Percentiles rank a stretch among this genome's conserved stretches.
Evolutionary conservation across 2,797 vertebrate genomes (phyloP).

Genomic region (Heliangelus exortis): DNA sequence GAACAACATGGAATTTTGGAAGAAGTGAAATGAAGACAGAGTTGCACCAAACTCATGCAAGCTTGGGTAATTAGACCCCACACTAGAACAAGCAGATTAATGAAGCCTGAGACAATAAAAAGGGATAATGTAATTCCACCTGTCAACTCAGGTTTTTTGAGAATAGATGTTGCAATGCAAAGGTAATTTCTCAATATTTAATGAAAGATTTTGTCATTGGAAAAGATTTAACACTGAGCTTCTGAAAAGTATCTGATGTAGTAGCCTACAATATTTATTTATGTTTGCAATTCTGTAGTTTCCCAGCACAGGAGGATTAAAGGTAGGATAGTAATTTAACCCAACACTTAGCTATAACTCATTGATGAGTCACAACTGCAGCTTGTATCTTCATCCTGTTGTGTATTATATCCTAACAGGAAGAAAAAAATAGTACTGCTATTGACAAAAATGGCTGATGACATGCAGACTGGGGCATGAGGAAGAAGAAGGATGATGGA

Average conservation of each 20-base stretch:
- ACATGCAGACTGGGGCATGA: neutral
- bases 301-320: neutral
- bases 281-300: neutral
- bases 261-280: neutral
- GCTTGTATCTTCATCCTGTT: neutral
- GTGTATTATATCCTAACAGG: neutral
- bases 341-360: neutral
- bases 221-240: neutral
- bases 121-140: neutral
- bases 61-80: neutral
- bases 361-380: neutral
- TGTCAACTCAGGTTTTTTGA: neutral
- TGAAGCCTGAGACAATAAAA: neutral
- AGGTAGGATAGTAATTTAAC: neutral
- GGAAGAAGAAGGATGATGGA: neutral
- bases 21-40: neutral
- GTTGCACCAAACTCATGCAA: neutral
- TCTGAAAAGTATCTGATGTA: neutral
- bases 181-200: neutral
- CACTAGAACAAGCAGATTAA: neutral
- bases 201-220: neutral
- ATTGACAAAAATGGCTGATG: neutral
- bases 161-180: neutral
- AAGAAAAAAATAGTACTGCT: neutral
- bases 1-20: neutral